Conservation (phyloP, 2,113 vertebrate genomes). For the Carassius gibelio region DNA sequence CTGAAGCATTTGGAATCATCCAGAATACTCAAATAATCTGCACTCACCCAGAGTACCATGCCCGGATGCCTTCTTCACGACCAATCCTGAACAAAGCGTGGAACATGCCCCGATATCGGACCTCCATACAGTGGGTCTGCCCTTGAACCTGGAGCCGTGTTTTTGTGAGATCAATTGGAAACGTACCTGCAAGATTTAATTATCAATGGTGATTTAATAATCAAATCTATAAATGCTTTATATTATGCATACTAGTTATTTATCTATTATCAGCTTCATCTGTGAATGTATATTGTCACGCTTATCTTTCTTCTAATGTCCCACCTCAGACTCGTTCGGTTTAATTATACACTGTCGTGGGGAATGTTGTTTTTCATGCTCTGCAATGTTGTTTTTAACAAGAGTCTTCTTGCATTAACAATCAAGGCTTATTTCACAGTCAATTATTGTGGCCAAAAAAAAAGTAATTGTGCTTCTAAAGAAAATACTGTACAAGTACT, state of each 20-base stretch:
- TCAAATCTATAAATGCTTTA: neutral
- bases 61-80: constrained; percentile 88
- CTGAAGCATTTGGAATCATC: neutral
- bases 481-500: neutral
- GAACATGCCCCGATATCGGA: constrained; percentile 94
- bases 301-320: neutral
- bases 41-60: constrained; percentile 90
- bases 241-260: neutral
- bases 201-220: neutral
- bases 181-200: constrained; percentile 79
- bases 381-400: neutral
- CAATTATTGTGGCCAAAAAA: neutral
- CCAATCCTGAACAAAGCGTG: constrained; percentile 90
- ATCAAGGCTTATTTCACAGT: neutral
- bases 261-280: neutral
- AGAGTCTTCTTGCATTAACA: neutral
- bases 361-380: constrained; percentile 18
- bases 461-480: neutral
- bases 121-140: constrained; percentile 89
- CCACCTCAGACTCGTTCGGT: neutral
- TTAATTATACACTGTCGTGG: neutral
- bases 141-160: constrained; percentile 94
- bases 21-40: neutral
- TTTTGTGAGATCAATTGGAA: constrained; percentile 93
- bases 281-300: neutral